phyloP scores from a whole-genome alignment of 2,888 invertebrate genomes.

The Adelognathus sp. region DNA sequence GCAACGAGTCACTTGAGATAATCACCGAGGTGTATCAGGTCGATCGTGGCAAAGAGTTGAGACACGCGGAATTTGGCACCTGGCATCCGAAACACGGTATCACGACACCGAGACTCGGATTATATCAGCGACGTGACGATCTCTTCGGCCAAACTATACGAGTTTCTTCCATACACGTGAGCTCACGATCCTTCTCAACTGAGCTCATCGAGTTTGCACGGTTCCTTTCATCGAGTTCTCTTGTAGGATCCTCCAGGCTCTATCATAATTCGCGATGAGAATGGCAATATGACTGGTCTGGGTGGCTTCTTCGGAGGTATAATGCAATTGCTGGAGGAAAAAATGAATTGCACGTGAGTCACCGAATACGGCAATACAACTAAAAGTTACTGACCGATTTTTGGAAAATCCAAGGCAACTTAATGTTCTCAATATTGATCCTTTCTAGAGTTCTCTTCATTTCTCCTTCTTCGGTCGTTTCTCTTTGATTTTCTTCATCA shows the following conservation, averaged over 20 bases:
- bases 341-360: slow-evolving; percentile 78
- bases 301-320: slow-evolving; percentile 77
- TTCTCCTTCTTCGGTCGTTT: not conserved
- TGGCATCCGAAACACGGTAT: slow-evolving; percentile 68
- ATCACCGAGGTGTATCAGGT: slow-evolving; percentile 76
- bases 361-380: not conserved
- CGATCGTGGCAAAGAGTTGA: slow-evolving; percentile 64
- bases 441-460: too few relatives aligned
- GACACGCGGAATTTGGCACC: slow-evolving; percentile 66
- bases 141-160: slow-evolving; percentile 73
- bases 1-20: slow-evolving; percentile 59
- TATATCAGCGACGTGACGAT: slow-evolving; percentile 75
- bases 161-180: slow-evolving; percentile 73
- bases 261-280: slow-evolving; percentile 62
- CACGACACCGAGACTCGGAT: slow-evolving; percentile 62
- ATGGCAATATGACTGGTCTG: slow-evolving; percentile 68
- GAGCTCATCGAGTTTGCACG: not conserved
- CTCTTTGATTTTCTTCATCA: not conserved
- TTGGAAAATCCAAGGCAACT: too few relatives aligned
- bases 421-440: too few relatives aligned
- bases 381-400: not conserved
- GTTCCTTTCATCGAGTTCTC: not conserved
- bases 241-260: slow-evolving; percentile 77
- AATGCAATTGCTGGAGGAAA: slow-evolving; percentile 72
- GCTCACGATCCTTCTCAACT: not conserved